These are phyloP conservation scores for Ceriagrion tenellum DNA, from an alignment of 2,888 invertebrate genomes.

Conservation along the genomic window DNA sequence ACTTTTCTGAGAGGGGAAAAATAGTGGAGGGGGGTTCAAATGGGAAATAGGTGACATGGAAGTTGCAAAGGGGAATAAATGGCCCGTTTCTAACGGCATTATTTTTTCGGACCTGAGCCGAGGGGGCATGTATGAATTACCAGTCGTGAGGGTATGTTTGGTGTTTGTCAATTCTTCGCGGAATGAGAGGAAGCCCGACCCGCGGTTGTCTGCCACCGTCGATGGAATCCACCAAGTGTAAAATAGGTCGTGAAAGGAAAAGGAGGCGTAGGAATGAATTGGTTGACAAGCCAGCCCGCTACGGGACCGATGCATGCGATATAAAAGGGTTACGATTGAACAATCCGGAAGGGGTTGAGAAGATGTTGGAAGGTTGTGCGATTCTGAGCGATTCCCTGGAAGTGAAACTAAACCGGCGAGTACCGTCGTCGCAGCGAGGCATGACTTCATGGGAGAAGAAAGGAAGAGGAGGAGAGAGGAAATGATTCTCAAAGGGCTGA, in stretches of 20 bases:
- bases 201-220: background rate
- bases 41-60: constrained; percentile 17
- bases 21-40: background rate
- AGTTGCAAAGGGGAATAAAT: background rate
- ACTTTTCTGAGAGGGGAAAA: background rate
- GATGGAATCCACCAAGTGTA: constrained; percentile 22
- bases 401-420: background rate
- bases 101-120: background rate
- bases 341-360: background rate
- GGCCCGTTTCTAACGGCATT: constrained; percentile 9
- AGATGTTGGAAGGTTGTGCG: background rate
- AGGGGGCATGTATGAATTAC: background rate
- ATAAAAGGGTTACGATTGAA: background rate
- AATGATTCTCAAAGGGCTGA: background rate
- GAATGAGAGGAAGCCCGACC: background rate
- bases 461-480: background rate
- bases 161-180: background rate
- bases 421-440: background rate
- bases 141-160: background rate
- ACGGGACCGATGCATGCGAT: background rate
- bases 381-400: background rate
- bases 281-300: background rate
- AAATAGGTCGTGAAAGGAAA: background rate
- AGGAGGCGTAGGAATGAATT: background rate
- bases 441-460: background rate